A percentile compares a stretch with the other conserved stretches of the same genome.
Conservation (phyloP, 2,797 vertebrate genomes). For the Pteropus rufus region DNA sequence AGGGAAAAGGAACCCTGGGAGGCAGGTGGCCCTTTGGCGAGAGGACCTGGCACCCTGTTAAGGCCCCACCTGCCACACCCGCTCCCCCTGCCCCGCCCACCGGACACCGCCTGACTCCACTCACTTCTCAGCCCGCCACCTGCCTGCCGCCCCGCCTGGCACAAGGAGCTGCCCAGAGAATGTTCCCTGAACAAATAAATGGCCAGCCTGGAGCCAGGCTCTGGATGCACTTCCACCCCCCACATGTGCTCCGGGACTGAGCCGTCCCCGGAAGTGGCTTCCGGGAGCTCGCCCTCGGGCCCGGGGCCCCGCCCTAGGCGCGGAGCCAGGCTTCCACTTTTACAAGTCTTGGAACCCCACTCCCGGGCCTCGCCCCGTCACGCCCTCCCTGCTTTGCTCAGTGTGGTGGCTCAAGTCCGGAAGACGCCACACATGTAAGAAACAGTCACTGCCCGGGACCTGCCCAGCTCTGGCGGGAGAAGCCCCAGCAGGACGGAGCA, state of each 20-base stretch:
- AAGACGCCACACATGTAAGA: neutral
- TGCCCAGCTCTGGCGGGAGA: rapidly evolving
- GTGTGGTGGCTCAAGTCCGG: rapidly evolving
- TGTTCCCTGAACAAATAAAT: rapidly evolving
- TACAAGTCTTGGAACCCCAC: neutral
- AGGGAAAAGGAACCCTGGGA: neutral
- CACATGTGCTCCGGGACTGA: neutral
- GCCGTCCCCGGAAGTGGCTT: neutral
- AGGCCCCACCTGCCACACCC: no score
- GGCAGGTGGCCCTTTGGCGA: neutral
- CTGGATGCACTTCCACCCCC: neutral
- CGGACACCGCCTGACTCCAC: neutral
- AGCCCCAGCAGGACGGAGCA: neutral
- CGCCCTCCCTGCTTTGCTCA: neutral
- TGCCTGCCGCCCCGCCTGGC: neutral
- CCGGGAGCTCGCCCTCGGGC: neutral
- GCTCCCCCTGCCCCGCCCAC: no score
- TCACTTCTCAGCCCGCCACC: neutral
- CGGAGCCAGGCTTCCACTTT: neutral
- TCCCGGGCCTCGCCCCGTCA: neutral
- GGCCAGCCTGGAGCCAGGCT: neutral
- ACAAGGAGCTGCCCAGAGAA: neutral
- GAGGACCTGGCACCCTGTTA: neutral
- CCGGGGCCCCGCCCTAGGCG: neutral
- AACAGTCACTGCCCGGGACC: neutral